Base-by-base conservation (phyloP, 2,888 invertebrate species). In the Zaprionus bogoriensis region DNA sequence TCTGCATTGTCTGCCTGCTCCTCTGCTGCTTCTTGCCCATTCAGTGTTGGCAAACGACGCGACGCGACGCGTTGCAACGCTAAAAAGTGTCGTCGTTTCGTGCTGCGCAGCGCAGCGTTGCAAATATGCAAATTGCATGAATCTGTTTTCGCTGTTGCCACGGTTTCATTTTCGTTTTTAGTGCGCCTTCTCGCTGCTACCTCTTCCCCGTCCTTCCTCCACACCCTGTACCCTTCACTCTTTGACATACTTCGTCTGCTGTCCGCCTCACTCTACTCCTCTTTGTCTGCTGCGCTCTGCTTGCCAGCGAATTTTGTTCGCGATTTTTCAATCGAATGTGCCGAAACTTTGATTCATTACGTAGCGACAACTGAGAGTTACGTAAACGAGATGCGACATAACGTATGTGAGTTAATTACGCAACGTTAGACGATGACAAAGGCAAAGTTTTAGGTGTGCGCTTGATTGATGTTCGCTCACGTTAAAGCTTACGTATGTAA, bases 111-210 rank as follows among this genome's bases (percentile, higher is more conserved):
- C 28, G 53, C 45, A 46, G 51, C 75, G 57, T 65, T 61, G 61
- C 64, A 83, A 83, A 85, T 83, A 80, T 85, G 86, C 80, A 85
- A 80, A 80, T 82, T 85, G 74, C 64, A 82, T 66, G 80, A 86
- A 79, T 82, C 83, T 85, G 72, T 64, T 62, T 65, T 74, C 48
- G 53, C 71, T 62, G 58, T 57, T 71, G 60, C 58, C 62, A 53
- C 65, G 55, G 67, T 70, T 62, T 60, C 51, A 59, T 55, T 67
- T 54, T 28, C 28, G 25, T 51, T 64, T 30, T 52, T 67, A 30
- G 32, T 63, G 23, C 23, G 6, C 4, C 4, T 27, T 47, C 36
- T 53, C 7, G 10, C 12, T 44, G 2, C 50, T 22, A 10, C 32
- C 9, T 5, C 36, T 7, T 19, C 17, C 9, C 30, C 0, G 3